Evolutionary conservation across 23 tunicate species (phyloP).

Genomic region (Botrylloides violaceus): DNA sequence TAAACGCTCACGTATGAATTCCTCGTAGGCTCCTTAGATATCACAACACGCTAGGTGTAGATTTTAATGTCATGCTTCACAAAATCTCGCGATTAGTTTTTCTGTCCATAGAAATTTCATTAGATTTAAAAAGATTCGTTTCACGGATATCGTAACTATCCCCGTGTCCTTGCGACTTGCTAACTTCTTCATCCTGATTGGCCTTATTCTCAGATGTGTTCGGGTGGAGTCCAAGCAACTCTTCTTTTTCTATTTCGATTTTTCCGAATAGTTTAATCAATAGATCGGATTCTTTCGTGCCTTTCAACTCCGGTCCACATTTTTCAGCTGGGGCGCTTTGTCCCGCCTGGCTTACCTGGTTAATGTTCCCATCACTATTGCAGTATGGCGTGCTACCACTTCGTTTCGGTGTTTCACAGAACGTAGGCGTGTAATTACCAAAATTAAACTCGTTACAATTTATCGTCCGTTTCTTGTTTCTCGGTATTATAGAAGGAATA

Average conservation of each 20-base stretch:
- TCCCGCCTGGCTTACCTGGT: not conserved
- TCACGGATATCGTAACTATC: not conserved
- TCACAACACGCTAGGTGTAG: too few species aligned
- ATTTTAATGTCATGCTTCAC: not conserved
- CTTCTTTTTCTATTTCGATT: not conserved
- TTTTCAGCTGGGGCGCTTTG: too few species aligned
- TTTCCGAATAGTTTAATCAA: constrained; percentile 6
- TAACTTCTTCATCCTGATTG: not conserved
- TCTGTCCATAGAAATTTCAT: not conserved
- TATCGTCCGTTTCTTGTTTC: not conserved
- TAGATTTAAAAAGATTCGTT: not conserved
- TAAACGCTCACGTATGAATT: too few species aligned
- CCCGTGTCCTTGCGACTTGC: not conserved
- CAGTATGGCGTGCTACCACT: constrained; percentile 7
- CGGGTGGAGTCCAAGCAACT: too few species aligned
- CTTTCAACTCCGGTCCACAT: not conserved
- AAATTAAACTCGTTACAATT: constrained; percentile 41
- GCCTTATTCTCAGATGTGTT: too few species aligned
- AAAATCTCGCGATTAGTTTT: not conserved
- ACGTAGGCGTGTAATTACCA: constrained; percentile 68
- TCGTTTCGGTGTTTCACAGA: constrained; percentile 49
- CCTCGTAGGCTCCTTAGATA: too few species aligned
- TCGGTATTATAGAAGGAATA: constrained; percentile 28
- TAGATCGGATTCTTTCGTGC: constrained; percentile 5
- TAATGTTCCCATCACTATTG: not conserved